These are phyloP conservation scores for Gavia stellata DNA, from an alignment of 2,113 vertebrate species.

Conservation along the genomic window DNA sequence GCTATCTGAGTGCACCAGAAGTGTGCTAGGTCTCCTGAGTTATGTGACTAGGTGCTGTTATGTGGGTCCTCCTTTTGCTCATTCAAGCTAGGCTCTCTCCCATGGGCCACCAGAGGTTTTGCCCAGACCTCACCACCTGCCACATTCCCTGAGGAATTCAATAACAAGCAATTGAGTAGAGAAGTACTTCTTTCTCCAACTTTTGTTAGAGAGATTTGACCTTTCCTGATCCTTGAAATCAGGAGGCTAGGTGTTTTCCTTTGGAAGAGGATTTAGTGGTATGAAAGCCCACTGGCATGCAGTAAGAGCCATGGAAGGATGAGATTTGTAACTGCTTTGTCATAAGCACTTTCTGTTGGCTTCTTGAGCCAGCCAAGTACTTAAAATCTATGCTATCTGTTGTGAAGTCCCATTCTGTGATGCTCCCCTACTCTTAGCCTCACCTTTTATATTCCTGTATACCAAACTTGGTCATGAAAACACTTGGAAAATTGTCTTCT, in stretches of 20 bases:
- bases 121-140: background rate
- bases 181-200: background rate
- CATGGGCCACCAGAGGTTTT: accelerated
- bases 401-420: background rate
- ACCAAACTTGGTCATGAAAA: background rate
- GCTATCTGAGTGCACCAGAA: background rate
- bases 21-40: background rate
- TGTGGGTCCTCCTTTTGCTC: background rate
- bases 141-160: background rate
- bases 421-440: background rate
- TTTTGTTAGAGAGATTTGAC: background rate
- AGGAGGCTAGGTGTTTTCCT: background rate
- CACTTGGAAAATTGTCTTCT: background rate
- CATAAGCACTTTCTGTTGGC: background rate
- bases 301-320: background rate
- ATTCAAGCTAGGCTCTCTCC: background rate
- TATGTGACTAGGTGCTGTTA: background rate
- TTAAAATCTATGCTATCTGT: background rate
- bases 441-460: background rate
- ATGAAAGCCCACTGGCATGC: background rate
- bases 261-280: background rate
- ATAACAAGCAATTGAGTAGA: background rate
- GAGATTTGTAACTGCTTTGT: background rate
- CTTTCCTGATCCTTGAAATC: background rate
- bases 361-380: background rate